Evolutionary conservation across 2,888 invertebrate species (phyloP), one percentile per base, ranked within the genome.

Genomic region (Steinernema scapterisci): DNA sequence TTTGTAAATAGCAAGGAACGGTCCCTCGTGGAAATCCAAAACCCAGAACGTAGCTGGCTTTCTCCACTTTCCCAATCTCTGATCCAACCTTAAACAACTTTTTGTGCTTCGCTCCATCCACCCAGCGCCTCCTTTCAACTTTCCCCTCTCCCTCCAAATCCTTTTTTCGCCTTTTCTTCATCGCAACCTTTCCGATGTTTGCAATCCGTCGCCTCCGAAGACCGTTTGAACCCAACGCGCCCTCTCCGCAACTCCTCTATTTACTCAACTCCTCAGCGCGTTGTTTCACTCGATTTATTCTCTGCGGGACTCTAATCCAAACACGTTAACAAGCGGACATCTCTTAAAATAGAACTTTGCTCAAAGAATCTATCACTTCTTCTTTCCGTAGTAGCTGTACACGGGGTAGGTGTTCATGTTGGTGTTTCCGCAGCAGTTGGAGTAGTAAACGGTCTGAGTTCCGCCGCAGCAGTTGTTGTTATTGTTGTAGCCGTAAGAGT

Each of bases 381-480:
- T 63, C 63, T 63, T 63, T 16, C 63, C 63, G 63, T 63, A 63
- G 63, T 63, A 63, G 63, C 9, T 27, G 63, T 54, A 54, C 23
- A 54, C 54, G 48, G 48, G 48, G 13, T 48, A 48, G 48, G 48
- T 48, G n/a, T n/a, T 16, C 31, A 13, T 25, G 63, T 63, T 63
- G 63, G 9, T 63, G 63, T 5, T 31, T 2, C 63, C 27, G 31
- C 63, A 63, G 63, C 31, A 27, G 31, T 27, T 48, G 7, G 2
- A 5, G 48, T 48, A n/a, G 48, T 48, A 48, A 38, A 38, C 38
- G 38, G 38, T 38, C 9, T 38, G 38, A 9, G 38, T 38, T 3
- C 38, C 38, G 38, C 38, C 3, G 48, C 48, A 16, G 48, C 13
- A 7, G 48, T 48, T 48, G 48, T 19, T 19, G 48, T 48, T 48